phyloP scores from a whole-genome alignment of 1,140 invertebrate species.

The Oedothorax gibbosus region DNA sequence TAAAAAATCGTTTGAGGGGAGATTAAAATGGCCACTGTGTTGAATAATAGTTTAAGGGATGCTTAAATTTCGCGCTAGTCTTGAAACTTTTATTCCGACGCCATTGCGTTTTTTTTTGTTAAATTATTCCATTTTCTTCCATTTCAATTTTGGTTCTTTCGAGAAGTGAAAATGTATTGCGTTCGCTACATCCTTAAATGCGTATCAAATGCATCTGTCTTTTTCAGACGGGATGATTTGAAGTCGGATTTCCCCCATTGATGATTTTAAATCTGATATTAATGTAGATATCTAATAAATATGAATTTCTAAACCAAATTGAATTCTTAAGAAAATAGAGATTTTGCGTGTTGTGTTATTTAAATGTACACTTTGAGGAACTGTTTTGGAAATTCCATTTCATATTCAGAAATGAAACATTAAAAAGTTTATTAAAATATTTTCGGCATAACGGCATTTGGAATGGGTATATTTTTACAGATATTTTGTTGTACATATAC shows the following conservation, averaged over 20 bases:
- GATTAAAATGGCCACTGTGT: conserved; percentile 50
- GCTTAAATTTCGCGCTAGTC: conserved; percentile 51
- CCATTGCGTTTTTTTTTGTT: background rate
- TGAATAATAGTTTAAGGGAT: conserved; percentile 56
- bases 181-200: conserved; percentile 46
- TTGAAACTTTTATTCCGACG: conserved; percentile 24
- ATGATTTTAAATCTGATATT: conserved; percentile 28
- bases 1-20: conserved; percentile 51
- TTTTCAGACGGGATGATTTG: conserved; percentile 28
- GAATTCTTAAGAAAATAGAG: background rate
- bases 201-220: conserved; percentile 47
- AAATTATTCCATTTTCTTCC: conserved; percentile 10
- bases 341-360: no score
- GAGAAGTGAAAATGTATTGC: conserved; percentile 9
- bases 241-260: background rate
- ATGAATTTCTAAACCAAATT: conserved; percentile 23
- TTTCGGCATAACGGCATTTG: no score
- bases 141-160: background rate
- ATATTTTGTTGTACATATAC: no score
- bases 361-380: no score
- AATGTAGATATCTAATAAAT: conserved; percentile 38
- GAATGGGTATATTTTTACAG: no score
- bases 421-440: no score
- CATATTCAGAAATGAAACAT: no score
- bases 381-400: no score